Conservation (phyloP, 2,113 vertebrate genomes). For the Pelodiscus sinensis region DNA sequence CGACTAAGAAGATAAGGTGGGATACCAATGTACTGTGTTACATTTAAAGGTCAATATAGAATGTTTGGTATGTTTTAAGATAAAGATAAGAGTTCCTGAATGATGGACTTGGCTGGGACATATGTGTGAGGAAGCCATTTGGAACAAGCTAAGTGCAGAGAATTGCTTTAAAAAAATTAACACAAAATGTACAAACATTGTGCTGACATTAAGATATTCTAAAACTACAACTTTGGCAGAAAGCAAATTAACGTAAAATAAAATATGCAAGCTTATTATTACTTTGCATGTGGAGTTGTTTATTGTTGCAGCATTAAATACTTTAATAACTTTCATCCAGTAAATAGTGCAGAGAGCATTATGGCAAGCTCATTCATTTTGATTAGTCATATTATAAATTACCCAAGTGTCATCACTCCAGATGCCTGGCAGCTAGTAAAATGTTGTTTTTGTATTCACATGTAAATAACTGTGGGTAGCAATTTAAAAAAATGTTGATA, state of each 20-base stretch:
- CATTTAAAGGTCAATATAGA: not conserved
- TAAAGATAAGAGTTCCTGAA: rapidly evolving
- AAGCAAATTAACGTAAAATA: constrained; percentile 65
- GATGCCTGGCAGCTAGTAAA: constrained; percentile 68
- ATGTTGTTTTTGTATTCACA: constrained; percentile 68
- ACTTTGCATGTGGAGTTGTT: constrained; percentile 64
- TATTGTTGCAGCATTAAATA: constrained; percentile 64
- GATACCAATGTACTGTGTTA: not conserved
- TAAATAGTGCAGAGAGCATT: constrained; percentile 62
- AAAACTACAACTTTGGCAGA: constrained; percentile 46
- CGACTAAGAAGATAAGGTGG: not conserved
- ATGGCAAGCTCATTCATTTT: constrained; percentile 76
- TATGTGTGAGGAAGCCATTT: not conserved
- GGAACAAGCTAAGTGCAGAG: not conserved
- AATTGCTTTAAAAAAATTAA: constrained; percentile 38
- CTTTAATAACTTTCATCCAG: constrained; percentile 71
- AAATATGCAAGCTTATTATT: constrained; percentile 67
- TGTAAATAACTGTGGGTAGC: constrained; percentile 74
- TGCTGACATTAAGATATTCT: constrained; percentile 45
- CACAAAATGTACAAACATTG: not conserved
- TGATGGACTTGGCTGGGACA: rapidly evolving
- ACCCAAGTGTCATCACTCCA: constrained; percentile 55
- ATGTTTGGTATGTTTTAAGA: not conserved
- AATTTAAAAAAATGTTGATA: constrained; percentile 71
- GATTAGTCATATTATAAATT: constrained; percentile 81